These are phyloP conservation scores for Strongylocentrotus purpuratus DNA, from an alignment of 35 echinoderm and acorn worm genomes.

Conservation along the genomic window DNA sequence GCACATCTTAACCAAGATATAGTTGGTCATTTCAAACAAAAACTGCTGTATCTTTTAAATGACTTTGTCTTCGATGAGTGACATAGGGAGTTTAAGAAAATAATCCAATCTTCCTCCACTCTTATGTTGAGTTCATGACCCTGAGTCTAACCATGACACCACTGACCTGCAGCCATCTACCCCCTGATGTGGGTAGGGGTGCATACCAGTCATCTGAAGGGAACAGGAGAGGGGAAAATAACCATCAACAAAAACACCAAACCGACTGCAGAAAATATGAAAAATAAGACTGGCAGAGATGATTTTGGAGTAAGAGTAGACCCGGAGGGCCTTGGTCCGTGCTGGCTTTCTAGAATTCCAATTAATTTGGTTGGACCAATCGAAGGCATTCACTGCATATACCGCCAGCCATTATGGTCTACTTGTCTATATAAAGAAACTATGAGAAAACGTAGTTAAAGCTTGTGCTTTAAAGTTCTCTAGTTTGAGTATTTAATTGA, in stretches of 20 bases:
- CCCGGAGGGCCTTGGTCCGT: neutral
- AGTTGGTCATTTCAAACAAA: neutral
- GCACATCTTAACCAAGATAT: neutral
- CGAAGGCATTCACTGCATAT: neutral
- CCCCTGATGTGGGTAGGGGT: neutral
- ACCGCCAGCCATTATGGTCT: neutral
- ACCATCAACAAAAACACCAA: neutral
- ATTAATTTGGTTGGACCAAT: slow-evolving; percentile 24
- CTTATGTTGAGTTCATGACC: neutral
- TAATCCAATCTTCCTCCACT: neutral
- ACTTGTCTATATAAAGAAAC: neutral
- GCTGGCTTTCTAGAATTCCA: slow-evolving; percentile 31
- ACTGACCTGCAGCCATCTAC: neutral
- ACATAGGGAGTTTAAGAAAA: neutral
- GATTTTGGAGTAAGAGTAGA: neutral
- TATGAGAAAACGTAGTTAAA: neutral
- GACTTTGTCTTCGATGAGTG: neutral
- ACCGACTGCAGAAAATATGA: neutral
- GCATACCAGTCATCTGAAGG: neutral
- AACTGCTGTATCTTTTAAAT: neutral
- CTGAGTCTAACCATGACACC: neutral
- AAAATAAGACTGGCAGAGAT: neutral
- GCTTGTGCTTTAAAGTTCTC: neutral
- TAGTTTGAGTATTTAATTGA: neutral
- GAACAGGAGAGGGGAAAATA: neutral